Base-by-base conservation (phyloP, 2,797 vertebrate species). In the Pitangus sulphuratus region DNA sequence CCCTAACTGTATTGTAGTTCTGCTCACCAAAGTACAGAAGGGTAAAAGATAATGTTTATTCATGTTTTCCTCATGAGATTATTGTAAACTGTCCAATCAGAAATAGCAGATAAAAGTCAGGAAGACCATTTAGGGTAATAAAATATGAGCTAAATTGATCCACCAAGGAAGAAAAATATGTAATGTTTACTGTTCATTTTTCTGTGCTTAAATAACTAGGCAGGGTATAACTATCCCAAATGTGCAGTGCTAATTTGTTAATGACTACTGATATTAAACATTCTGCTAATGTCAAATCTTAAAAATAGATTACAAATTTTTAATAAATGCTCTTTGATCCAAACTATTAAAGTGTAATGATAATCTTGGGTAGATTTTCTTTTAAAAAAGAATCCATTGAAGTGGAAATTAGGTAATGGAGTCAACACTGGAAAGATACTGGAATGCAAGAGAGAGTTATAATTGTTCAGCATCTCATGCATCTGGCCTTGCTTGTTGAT, bases 271-370 rank as follows among this genome's bases (percentile, higher is more conserved):
- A 68, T 84, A 58, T 33, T 71, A 61, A 88, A 51, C 12, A 79
- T 56, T 92, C 87, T 71, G 21, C 35, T 93, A 16, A 82, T 61
- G 47, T 84, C 30, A 79, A 21, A 57, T 88, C 30, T 89, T 65
- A 72, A 65, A 95, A 90, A 71, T 40, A 84, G 25, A 33, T 79
- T 35, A 84, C n/a, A 75, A 81, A 64, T 54, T 91, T 77, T 50
- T 71, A 90, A 88, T 37, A 90, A 88, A 68, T 89, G 44, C 21
- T 65, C 26, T 92, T 87, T 87, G 37, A 92, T 92, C 70, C 35
- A 78, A 58, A 50, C 21, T 76, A 5, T 35, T 79, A 60, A 21
- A 71, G 48, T 76, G 45, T 6, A 53, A 18, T 56, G 11, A 40
- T 74, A 53, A 62, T 53, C n/a, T 60, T 37, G 18, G 14, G 58